Conservation (phyloP, 2,797 vertebrate genomes). For the Lepilemur septentrionalis region DNA sequence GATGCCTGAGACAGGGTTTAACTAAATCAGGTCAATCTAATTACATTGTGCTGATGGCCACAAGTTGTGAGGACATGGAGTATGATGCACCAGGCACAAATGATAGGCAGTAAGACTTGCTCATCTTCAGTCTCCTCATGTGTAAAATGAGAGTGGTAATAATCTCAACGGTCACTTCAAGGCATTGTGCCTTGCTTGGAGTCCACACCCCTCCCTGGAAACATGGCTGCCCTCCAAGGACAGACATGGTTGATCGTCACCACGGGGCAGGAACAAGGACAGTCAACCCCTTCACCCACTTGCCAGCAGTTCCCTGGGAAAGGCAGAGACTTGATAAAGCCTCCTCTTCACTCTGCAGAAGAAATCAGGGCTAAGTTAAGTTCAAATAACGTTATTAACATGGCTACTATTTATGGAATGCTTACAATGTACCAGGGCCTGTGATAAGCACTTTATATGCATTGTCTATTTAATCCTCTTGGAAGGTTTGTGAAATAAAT, state of each 20-base stretch:
- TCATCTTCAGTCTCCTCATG: background rate
- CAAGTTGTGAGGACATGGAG: background rate
- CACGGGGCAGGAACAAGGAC: fast-evolving
- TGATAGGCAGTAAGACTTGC: background rate
- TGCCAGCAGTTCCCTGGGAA: background rate
- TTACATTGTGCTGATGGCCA: background rate
- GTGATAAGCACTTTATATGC: background rate
- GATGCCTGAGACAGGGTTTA: background rate
- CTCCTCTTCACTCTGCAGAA: background rate
- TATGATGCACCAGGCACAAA: background rate
- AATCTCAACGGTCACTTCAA: background rate
- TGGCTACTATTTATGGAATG: background rate
- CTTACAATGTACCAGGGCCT: too few relatives aligned
- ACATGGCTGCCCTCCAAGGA: background rate
- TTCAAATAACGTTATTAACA: background rate
- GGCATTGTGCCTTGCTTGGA: background rate
- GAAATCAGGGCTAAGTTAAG: background rate
- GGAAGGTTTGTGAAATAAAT: background rate
- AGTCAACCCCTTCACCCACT: background rate
- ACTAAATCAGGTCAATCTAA: background rate
- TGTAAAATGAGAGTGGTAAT: background rate
- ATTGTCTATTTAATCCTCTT: background rate
- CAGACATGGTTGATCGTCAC: background rate
- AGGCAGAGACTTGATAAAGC: background rate
- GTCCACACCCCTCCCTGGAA: background rate